Evolutionary conservation across 2,888 invertebrate species (phyloP).

Genomic region (Chaetogeoica ovagalla): DNA sequence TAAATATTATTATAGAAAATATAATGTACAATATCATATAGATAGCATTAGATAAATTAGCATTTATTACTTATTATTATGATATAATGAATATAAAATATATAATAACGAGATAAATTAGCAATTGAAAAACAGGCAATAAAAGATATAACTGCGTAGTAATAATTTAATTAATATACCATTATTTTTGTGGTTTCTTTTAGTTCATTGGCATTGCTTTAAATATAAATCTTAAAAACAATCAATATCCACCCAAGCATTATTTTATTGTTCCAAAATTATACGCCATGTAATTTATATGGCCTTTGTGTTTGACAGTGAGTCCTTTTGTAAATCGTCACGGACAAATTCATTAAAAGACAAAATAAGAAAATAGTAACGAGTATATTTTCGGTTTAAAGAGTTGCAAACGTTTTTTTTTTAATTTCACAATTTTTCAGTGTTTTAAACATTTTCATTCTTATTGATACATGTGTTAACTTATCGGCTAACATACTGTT

Average conservation of each 20-base stretch:
- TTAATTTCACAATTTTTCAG: too few relatives aligned
- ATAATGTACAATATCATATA: too few relatives aligned
- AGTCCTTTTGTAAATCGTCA: not conserved
- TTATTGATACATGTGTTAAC: too few relatives aligned
- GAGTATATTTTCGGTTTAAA: too few relatives aligned
- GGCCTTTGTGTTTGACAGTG: not conserved
- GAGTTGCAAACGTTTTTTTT: too few relatives aligned
- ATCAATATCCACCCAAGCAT: conserved; percentile 12
- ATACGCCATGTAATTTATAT: conserved; percentile 15
- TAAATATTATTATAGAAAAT: too few relatives aligned
- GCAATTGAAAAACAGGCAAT: not conserved
- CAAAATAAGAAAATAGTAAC: not conserved
- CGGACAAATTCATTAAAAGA: not conserved
- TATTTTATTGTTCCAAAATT: conserved; percentile 21
- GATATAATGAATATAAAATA: not conserved
- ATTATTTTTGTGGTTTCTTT: conserved; percentile 20
- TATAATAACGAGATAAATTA: not conserved
- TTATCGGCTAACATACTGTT: too few relatives aligned
- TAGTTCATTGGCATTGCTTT: not conserved
- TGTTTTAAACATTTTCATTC: too few relatives aligned
- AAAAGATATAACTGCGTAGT: not conserved
- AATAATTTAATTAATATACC: conserved; percentile 33
- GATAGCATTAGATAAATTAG: too few relatives aligned
- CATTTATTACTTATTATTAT: too few relatives aligned
- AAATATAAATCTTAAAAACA: conserved; percentile 28